These are phyloP conservation scores for Brachylomia viminalis DNA, from an alignment of 2,888 invertebrate genomes.

Conservation along the genomic window DNA sequence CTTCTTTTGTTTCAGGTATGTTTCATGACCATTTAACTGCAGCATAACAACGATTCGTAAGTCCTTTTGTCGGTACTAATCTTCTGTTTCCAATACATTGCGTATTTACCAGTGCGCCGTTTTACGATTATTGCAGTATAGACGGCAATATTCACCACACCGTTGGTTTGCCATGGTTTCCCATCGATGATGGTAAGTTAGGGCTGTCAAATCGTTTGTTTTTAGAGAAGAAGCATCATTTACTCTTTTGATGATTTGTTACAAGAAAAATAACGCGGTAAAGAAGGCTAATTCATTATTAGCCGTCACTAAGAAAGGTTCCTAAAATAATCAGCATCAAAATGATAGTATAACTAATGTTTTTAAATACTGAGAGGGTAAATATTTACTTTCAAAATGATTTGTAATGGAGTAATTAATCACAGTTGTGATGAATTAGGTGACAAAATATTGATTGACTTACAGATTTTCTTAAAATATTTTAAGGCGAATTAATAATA, in stretches of 20 bases:
- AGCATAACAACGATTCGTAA: constrained; percentile 47
- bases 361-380: not conserved
- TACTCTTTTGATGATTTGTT: not conserved
- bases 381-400: not conserved
- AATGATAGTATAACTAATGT: not conserved
- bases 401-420: not conserved
- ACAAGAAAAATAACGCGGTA: not conserved
- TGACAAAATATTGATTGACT: not conserved
- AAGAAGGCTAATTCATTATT: not conserved
- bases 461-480: not conserved
- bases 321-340: not conserved
- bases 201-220: constrained; percentile 30
- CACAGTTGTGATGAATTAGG: not conserved
- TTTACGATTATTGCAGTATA: constrained; percentile 59
- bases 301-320: not conserved
- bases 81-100: constrained; percentile 64
- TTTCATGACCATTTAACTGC: constrained; percentile 6
- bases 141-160: constrained; percentile 58
- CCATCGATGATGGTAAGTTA: constrained; percentile 20
- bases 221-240: not conserved
- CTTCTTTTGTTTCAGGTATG: constrained; percentile 74
- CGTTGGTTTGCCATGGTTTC: constrained; percentile 46
- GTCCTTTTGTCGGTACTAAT: constrained; percentile 58
- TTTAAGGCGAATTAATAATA: not conserved
- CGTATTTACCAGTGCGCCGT: constrained; percentile 42